phyloP scores from a whole-genome alignment of 1,140 invertebrate genomes.

The Ceratoteleas bidentatus region DNA sequence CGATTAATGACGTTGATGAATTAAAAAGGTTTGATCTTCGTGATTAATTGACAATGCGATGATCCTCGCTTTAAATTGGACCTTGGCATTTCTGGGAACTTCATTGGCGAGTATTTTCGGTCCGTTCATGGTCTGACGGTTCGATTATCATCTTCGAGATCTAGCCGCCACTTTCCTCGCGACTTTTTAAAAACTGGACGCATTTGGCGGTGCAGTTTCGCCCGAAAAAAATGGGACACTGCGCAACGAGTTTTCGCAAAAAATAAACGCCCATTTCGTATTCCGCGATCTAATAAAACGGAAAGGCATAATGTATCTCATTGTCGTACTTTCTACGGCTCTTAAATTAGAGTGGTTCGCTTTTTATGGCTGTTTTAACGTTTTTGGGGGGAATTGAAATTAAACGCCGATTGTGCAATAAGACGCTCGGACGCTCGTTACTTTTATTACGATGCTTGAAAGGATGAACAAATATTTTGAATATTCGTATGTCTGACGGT shows the following conservation, averaged over 20 bases:
- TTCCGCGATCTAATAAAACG: constrained; percentile 39
- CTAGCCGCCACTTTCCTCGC: constrained; percentile 43
- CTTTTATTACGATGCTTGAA: constrained; percentile 20
- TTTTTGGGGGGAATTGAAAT: constrained; percentile 38
- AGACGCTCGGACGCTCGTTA: constrained; percentile 15
- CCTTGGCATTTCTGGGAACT: constrained; percentile 65
- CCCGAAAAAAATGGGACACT: too few species aligned
- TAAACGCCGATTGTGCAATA: constrained; percentile 37
- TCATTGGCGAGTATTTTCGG: constrained; percentile 54
- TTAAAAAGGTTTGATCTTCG: constrained; percentile 59
- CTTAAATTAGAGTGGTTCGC: constrained; percentile 32
- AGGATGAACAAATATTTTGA: constrained; percentile 31
- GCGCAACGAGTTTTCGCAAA: constrained; percentile 45
- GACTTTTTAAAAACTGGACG: constrained; percentile 43
- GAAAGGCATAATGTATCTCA: constrained; percentile 46
- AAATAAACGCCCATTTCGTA: constrained; percentile 21
- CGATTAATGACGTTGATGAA: constrained; percentile 56
- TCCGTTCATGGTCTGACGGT: constrained; percentile 24
- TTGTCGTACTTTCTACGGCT: constrained; percentile 37
- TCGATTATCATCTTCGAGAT: constrained; percentile 24
- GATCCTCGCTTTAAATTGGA: constrained; percentile 56
- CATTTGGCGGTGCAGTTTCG: too few species aligned
- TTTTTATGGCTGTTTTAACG: constrained; percentile 38
- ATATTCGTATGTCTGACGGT: constrained; percentile 27
- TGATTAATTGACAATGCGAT: constrained; percentile 65